phyloP scores from a whole-genome alignment of 1,140 invertebrate genomes.

The Hydropsyche tenuis region DNA sequence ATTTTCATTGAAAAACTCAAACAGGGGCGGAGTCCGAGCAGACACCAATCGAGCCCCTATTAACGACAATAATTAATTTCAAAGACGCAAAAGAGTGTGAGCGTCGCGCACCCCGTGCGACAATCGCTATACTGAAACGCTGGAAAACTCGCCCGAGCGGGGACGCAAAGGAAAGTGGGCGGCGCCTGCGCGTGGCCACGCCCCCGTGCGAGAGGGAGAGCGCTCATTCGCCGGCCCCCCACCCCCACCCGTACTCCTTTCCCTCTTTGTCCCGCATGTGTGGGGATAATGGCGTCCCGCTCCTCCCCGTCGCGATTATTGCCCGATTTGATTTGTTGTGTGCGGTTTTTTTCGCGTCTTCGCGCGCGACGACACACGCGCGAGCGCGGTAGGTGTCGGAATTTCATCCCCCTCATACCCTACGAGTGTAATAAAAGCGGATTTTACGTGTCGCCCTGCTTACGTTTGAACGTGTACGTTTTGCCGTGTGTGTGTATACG shows the following conservation, averaged over 20 bases:
- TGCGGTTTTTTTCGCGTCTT: slow-evolving; percentile 25
- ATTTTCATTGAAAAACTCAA: no score
- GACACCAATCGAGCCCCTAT: no score
- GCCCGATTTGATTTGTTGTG: slow-evolving; percentile 40
- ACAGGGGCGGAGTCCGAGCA: no score
- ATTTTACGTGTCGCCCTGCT: slow-evolving; percentile 26
- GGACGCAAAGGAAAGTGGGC: slow-evolving; percentile 3
- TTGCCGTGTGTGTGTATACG: neutral
- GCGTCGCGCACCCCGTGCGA: slow-evolving; percentile 12
- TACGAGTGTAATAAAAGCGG: slow-evolving; percentile 15
- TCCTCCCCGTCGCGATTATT: slow-evolving; percentile 16
- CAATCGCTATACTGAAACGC: slow-evolving; percentile 25
- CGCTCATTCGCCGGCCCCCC: neutral
- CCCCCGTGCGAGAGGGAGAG: slow-evolving; percentile 30
- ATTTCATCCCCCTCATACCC: slow-evolving; percentile 18
- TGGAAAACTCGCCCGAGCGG: slow-evolving; percentile 11
- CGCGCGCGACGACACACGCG: slow-evolving; percentile 2
- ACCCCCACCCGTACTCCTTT: neutral
- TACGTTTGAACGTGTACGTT: slow-evolving; percentile 4
- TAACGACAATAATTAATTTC: neutral
- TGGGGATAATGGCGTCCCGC: neutral
- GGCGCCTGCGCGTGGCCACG: neutral
- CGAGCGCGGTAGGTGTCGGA: slow-evolving; percentile 37
- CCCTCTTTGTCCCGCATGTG: neutral
- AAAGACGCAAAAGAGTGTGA: neutral